These are phyloP conservation scores for Hippocampus comes DNA, from an alignment of 2,113 vertebrate species.

Conservation along the genomic window DNA sequence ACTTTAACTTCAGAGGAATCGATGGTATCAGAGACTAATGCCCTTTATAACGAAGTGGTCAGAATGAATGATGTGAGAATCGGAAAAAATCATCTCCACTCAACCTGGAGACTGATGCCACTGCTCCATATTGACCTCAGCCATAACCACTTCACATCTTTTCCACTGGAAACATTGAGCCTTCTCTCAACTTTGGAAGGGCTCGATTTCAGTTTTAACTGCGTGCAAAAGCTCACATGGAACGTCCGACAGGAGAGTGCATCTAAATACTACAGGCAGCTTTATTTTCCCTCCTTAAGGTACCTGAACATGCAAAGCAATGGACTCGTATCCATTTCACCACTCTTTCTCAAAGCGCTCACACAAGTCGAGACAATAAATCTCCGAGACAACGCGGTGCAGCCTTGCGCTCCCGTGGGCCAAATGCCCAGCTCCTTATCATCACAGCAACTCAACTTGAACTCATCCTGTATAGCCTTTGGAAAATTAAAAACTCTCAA, in stretches of 20 bases:
- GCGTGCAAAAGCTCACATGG: conserved; percentile 64
- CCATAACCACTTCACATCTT: conserved; percentile 68
- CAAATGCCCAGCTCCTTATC: not conserved
- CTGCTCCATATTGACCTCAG: conserved; percentile 76
- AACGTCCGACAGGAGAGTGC: conserved; percentile 30
- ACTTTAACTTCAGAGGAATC: conserved; percentile 46
- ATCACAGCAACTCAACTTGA: not conserved
- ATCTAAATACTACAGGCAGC: conserved; percentile 17
- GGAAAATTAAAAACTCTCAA: conserved; percentile 56
- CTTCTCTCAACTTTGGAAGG: conserved; percentile 65
- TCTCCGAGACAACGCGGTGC: conserved; percentile 69
- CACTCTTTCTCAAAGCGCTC: conserved; percentile 65
- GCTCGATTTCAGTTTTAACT: conserved; percentile 76
- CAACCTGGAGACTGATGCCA: conserved; percentile 37
- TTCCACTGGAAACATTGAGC: conserved; percentile 69
- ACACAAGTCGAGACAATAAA: conserved; percentile 68
- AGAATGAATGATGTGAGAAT: conserved; percentile 11
- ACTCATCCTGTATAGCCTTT: conserved; percentile 65
- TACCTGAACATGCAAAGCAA: conserved; percentile 70
- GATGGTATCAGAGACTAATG: conserved; percentile 44
- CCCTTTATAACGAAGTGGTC: conserved; percentile 59
- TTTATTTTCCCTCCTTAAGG: conserved; percentile 55
- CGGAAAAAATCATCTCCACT: conserved; percentile 50
- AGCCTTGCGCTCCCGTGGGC: conserved; percentile 49
- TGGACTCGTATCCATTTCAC: conserved; percentile 57